A percentile compares a stretch with the other conserved stretches of the same genome.
Conservation (phyloP, 2,797 vertebrate genomes). For the Tolypeutes matacus region DNA sequence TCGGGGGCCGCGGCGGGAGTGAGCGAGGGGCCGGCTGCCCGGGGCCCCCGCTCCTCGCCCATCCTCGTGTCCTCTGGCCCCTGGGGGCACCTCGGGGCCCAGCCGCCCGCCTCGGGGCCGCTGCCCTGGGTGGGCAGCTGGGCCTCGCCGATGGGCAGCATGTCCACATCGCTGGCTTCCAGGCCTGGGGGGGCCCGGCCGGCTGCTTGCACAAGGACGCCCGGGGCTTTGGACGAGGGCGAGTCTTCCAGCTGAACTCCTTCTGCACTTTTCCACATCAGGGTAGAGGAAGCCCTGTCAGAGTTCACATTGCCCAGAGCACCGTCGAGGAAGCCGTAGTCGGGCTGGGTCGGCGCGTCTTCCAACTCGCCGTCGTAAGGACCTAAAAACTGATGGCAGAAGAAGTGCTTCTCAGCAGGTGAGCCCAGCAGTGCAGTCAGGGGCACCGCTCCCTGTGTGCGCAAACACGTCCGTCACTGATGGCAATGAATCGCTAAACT, state of each 20-base stretch:
- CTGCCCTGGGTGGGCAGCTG: neutral
- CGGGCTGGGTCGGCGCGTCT: slow-evolving; percentile 84
- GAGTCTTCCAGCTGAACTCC: neutral
- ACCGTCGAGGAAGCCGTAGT: slow-evolving; percentile 1
- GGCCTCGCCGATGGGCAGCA: slow-evolving; percentile 2
- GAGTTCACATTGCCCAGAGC: neutral
- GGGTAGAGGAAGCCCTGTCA: fast-evolving
- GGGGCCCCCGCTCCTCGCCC: neutral
- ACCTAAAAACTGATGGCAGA: slow-evolving; percentile 89
- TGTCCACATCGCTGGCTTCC: neutral
- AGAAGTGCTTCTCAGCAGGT: neutral
- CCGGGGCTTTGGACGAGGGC: neutral
- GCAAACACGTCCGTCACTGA: fast-evolving
- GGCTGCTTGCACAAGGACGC: neutral
- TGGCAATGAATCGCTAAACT: neutral
- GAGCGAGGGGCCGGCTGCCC: neutral
- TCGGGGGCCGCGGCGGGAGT: neutral
- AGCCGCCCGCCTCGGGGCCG: slow-evolving; percentile 68
- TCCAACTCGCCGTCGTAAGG: slow-evolving; percentile 93
- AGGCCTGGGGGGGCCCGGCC: neutral
- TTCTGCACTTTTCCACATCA: neutral
- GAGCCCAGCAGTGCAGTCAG: fast-evolving
- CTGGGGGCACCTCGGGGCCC: neutral
- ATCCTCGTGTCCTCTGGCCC: slow-evolving; percentile 50
- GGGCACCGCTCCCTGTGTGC: fast-evolving